Conservation (phyloP, 2,113 vertebrate genomes). For the Pholis gunnellus region DNA sequence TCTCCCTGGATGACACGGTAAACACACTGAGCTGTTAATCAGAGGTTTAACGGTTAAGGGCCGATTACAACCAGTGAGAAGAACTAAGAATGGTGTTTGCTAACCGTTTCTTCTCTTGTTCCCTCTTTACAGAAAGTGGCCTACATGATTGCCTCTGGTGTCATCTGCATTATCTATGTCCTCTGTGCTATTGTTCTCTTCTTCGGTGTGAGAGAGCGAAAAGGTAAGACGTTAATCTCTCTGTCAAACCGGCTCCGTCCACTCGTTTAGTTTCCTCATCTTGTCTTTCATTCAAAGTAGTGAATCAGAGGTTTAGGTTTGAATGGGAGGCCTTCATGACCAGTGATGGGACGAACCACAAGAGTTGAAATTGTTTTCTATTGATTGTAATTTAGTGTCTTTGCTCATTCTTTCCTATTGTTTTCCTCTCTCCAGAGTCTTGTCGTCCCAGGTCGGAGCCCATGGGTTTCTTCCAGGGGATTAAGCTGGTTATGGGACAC, state of each 20-base stretch:
- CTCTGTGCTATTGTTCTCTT: slow-evolving; percentile 90
- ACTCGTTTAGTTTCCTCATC: background rate
- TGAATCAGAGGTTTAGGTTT: too few relatives aligned
- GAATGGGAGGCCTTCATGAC: too few relatives aligned
- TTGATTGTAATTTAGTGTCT: background rate
- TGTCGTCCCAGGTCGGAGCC: slow-evolving; percentile 81
- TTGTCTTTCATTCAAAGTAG: background rate
- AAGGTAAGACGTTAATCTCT: slow-evolving; percentile 83
- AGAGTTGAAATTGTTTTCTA: background rate
- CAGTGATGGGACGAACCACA: background rate
- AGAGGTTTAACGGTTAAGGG: background rate
- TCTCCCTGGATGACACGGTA: slow-evolving; percentile 88
- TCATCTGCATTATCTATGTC: slow-evolving; percentile 91
- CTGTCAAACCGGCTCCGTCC: background rate
- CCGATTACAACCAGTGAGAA: background rate
- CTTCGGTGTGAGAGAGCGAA: slow-evolving; percentile 88
- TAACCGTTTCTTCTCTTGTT: background rate
- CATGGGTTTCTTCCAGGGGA: slow-evolving; percentile 89
- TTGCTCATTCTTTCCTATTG: background rate
- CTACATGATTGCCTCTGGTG: slow-evolving; percentile 92
- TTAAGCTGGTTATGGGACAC: slow-evolving; percentile 92
- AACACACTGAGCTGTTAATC: background rate
- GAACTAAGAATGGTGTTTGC: background rate
- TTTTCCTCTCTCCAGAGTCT: slow-evolving; percentile 78
- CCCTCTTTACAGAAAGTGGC: slow-evolving; percentile 83